A percentile compares a stretch with the other conserved stretches of the same genome.
phyloP scores from a whole-genome alignment of 2,797 vertebrate genomes.

The Premnoplex brunnescens region DNA sequence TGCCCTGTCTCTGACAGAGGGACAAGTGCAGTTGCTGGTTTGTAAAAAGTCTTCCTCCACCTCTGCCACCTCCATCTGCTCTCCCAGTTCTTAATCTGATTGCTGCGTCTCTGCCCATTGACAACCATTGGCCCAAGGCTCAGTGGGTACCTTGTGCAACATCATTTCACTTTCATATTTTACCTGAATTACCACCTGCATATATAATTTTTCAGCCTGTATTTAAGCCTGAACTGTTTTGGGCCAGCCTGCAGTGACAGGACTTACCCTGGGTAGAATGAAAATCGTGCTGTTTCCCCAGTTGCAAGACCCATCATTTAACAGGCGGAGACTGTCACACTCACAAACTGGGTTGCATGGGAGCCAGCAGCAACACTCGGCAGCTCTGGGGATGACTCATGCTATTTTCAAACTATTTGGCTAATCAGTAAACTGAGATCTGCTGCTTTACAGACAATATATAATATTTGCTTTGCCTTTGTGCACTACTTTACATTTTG shows the following conservation, averaged over 20 bases:
- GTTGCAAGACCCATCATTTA: neutral
- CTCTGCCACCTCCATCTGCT: conserved; percentile 68
- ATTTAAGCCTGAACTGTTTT: neutral
- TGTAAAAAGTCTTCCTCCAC: conserved; percentile 67
- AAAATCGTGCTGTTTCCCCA: neutral
- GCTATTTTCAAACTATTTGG: conserved; percentile 43
- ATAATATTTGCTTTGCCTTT: conserved; percentile 54
- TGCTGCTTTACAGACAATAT: conserved; percentile 35
- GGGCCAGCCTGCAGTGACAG: neutral
- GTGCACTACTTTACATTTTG: conserved; percentile 38
- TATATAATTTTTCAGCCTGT: neutral
- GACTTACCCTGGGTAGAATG: neutral
- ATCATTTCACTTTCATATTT: neutral
- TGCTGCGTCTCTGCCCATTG: conserved; percentile 75
- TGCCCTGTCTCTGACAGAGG: conserved; percentile 76
- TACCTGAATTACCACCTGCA: neutral
- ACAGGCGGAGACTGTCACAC: neutral
- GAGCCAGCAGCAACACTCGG: neutral
- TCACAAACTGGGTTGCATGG: neutral
- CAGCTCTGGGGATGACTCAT: conserved; percentile 38
- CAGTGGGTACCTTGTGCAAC: conserved; percentile 48
- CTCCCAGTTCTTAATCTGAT: conserved; percentile 81
- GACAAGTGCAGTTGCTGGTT: conserved; percentile 68
- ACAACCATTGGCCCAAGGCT: conserved; percentile 73
- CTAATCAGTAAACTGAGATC: conserved; percentile 37